phyloP scores from a whole-genome alignment of 2,888 invertebrate genomes.

The Ectropis crepuscularia region DNA sequence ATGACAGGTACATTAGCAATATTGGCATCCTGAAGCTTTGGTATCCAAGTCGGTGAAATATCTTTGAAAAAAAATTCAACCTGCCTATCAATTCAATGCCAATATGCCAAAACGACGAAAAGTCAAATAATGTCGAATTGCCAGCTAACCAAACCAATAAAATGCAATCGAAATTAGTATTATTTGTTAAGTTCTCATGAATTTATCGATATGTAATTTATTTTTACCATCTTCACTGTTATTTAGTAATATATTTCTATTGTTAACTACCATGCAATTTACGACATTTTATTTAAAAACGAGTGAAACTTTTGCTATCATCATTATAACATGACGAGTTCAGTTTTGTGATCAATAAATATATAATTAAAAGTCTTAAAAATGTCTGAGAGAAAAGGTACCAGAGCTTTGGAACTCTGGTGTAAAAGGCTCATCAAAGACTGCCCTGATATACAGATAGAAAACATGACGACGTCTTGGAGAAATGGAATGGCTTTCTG shows the following conservation, averaged over 20 bases:
- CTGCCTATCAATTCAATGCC: not conserved
- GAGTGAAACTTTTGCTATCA: not conserved
- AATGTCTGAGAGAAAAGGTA: conserved; percentile 94
- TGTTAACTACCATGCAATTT: not conserved
- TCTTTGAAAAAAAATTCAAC: conserved; percentile 22
- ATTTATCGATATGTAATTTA: not conserved
- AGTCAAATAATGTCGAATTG: not conserved
- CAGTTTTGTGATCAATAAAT: conserved; percentile 23
- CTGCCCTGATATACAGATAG: conserved; percentile 94
- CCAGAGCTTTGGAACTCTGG: conserved; percentile 96
- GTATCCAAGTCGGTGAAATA: too few species aligned
- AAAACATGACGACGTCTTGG: conserved; percentile 98
- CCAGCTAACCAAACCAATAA: not conserved
- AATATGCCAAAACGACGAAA: not conserved
- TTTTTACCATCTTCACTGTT: not conserved
- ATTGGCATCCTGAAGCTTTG: too few species aligned
- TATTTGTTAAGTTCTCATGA: not conserved
- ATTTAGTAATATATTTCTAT: not conserved
- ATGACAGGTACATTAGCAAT: too few species aligned
- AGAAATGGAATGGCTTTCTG: conserved; percentile 97
- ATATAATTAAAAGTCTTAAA: conserved; percentile 40
- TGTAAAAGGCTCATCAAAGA: conserved; percentile 95
- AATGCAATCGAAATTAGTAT: too few species aligned
- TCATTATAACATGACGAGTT: conserved; percentile 12
- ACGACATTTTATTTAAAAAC: not conserved